Evolutionary conservation across 35 echinoderm and acorn worm genomes (phyloP).

Genomic region (Lytechinus variegatus): DNA sequence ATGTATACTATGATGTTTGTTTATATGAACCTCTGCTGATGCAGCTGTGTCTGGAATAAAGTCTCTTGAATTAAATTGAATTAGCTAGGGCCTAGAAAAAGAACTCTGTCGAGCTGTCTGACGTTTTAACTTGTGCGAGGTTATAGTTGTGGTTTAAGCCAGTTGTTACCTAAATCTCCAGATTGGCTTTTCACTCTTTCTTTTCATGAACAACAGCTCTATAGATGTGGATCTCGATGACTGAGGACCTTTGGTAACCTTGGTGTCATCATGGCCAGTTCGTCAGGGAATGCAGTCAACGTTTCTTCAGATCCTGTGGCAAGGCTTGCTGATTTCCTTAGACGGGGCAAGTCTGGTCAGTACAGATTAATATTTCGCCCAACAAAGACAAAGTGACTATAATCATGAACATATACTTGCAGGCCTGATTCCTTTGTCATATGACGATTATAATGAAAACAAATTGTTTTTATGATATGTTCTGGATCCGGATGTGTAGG

Average conservation of each 20-base stretch:
- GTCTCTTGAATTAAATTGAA: too few species aligned
- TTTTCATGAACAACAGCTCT: too few species aligned
- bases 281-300: not conserved
- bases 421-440: not conserved
- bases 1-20: too few species aligned
- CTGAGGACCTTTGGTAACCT: not conserved
- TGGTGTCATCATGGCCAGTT: not conserved
- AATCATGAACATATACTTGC: not conserved
- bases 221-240: not conserved
- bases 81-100: too few species aligned
- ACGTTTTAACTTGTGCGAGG: too few species aligned
- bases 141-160: too few species aligned
- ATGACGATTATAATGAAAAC: not conserved
- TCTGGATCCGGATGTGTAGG: not conserved
- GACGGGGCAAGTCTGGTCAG: not conserved
- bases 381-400: not conserved
- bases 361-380: not conserved
- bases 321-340: conserved; percentile 3
- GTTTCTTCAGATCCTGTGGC: not conserved
- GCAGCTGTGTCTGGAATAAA: too few species aligned
- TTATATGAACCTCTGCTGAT: too few species aligned
- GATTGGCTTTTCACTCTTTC: too few species aligned
- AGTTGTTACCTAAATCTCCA: too few species aligned
- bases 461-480: not conserved
- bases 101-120: too few species aligned